Conservation (phyloP, 2,797 vertebrate genomes). For the Hydrophis major region DNA sequence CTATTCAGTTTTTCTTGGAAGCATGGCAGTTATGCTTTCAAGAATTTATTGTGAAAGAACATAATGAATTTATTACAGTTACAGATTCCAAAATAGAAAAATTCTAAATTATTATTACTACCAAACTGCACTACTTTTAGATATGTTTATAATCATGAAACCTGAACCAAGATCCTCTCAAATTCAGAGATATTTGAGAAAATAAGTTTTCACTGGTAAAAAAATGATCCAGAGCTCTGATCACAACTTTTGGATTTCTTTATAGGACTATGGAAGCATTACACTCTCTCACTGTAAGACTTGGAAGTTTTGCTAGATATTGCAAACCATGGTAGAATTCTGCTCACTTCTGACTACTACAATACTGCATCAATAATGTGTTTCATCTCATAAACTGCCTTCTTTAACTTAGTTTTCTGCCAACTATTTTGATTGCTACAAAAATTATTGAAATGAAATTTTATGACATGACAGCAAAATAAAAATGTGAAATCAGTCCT, state of each 20-base stretch:
- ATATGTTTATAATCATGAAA: background rate
- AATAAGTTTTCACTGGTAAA: background rate
- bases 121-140: background rate
- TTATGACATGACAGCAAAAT: slow-evolving; percentile 28
- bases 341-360: background rate
- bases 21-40: background rate
- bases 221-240: background rate
- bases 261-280: background rate
- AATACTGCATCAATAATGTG: background rate
- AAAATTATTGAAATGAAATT: slow-evolving; percentile 31
- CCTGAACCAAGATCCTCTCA: background rate
- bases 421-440: background rate
- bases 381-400: background rate
- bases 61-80: background rate
- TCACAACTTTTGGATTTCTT: background rate
- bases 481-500: slow-evolving; percentile 14
- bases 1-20: background rate
- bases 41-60: background rate
- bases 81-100: background rate
- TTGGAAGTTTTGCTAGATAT: background rate
- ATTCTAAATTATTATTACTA: background rate
- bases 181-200: background rate
- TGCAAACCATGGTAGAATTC: background rate
- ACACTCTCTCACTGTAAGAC: background rate
- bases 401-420: background rate